phyloP scores from a whole-genome alignment of 2,797 vertebrate species.

The Myotis daubentonii region DNA sequence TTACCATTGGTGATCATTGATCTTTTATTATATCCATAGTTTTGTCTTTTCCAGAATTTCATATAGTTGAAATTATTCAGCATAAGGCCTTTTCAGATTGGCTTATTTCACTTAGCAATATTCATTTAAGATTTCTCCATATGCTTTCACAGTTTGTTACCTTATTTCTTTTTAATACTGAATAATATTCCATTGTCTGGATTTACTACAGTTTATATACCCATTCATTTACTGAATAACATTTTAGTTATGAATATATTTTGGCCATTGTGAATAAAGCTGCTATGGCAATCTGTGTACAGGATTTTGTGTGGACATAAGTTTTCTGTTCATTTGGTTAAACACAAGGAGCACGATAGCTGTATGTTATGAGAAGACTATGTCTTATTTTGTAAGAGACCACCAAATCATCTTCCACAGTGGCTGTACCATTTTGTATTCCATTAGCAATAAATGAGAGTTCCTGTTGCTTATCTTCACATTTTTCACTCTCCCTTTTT shows the following conservation, averaged over 20 bases:
- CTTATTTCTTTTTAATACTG: neutral
- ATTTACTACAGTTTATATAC: neutral
- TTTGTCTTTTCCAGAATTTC: neutral
- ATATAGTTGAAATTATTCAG: neutral
- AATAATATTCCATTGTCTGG: neutral
- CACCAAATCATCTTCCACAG: neutral
- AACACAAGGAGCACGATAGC: neutral
- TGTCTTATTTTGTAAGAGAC: neutral
- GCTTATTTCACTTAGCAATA: neutral
- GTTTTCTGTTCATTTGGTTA: neutral
- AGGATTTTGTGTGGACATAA: neutral
- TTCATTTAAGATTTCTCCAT: neutral
- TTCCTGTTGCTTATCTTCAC: neutral
- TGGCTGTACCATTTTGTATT: neutral
- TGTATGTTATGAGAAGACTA: neutral
- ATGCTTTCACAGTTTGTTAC: neutral
- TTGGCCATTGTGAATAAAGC: neutral
- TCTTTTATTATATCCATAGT: neutral
- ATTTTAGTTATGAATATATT: neutral
- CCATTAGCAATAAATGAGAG: neutral
- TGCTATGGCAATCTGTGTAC: neutral
- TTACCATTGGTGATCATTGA: neutral
- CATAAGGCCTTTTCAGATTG: neutral
- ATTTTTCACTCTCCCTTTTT: neutral
- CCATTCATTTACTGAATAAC: neutral